These are phyloP conservation scores for Drosophila tristis DNA, from an alignment of 1,140 invertebrate species.

Conservation along the genomic window DNA sequence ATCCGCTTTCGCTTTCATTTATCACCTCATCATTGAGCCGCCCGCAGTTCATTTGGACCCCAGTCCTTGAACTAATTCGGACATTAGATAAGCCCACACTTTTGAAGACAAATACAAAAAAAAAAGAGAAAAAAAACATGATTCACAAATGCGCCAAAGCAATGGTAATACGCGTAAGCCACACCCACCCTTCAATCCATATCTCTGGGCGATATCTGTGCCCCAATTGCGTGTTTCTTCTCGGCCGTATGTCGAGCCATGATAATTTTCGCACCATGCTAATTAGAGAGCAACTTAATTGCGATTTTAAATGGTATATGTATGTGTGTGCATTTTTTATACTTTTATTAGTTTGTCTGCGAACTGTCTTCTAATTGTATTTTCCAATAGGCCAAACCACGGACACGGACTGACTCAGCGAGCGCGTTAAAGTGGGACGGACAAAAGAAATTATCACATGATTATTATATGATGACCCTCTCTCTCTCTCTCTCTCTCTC, in stretches of 20 bases:
- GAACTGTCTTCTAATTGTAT: conserved; percentile 56
- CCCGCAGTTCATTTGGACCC: no score
- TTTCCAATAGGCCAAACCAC: conserved; percentile 46
- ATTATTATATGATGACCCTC: conserved; percentile 59
- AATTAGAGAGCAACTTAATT: conserved; percentile 61
- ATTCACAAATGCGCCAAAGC: no score
- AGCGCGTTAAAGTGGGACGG: conserved; percentile 1
- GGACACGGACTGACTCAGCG: conserved; percentile 49
- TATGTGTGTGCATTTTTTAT: conserved; percentile 15
- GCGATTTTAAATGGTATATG: conserved; percentile 53
- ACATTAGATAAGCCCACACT: no score
- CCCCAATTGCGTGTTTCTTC: conserved; percentile 47
- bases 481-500: no score
- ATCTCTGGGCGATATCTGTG: conserved; percentile 18
- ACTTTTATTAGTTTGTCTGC: conserved; percentile 31
- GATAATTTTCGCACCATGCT: conserved; percentile 75
- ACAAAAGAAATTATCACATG: conserved; percentile 66
- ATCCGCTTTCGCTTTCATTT: no score
- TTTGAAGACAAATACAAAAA: no score
- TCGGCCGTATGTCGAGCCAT: conserved; percentile 32
- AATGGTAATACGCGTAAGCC: not conserved
- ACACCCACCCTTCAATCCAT: conserved; percentile 26
- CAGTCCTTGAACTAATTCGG: no score
- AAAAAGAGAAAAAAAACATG: no score
- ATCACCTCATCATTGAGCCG: no score